phyloP scores from a whole-genome alignment of 2,113 vertebrate species.

The Paradisaea rubra region DNA sequence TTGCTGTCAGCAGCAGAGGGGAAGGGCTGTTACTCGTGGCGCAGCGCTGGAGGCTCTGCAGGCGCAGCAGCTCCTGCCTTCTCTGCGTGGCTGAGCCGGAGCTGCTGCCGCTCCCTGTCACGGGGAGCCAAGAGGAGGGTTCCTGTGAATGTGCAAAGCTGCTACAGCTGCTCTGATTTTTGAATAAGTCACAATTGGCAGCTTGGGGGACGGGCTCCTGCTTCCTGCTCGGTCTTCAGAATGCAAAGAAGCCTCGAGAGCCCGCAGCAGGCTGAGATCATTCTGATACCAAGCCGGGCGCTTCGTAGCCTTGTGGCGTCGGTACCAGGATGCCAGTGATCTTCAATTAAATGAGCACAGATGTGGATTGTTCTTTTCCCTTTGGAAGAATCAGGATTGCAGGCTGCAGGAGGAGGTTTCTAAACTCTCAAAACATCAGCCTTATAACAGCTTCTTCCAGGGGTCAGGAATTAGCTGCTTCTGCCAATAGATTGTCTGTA shows the following conservation, averaged over 20 bases:
- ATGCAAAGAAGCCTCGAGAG: neutral
- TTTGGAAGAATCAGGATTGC: neutral
- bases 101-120: neutral
- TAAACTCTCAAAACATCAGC: neutral
- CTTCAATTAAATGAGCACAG: neutral
- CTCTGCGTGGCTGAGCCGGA: neutral
- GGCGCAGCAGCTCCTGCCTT: neutral
- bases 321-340: neutral
- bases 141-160: neutral
- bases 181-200: slow-evolving; percentile 5
- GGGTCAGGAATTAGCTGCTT: neutral
- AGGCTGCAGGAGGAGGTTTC: neutral
- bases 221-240: slow-evolving; percentile 1
- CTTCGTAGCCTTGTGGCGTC: neutral
- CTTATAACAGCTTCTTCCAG: neutral
- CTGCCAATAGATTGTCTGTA: neutral
- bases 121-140: neutral
- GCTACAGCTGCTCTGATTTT: slow-evolving; percentile 9
- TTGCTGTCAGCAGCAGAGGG: neutral
- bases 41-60: neutral
- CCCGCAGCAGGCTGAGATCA: neutral
- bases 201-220: neutral
- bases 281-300: neutral
- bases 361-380: neutral
- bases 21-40: neutral